Conservation (phyloP, 37 sponge, comb jelly and placozoan genomes). For the Geodia barretti region DNA sequence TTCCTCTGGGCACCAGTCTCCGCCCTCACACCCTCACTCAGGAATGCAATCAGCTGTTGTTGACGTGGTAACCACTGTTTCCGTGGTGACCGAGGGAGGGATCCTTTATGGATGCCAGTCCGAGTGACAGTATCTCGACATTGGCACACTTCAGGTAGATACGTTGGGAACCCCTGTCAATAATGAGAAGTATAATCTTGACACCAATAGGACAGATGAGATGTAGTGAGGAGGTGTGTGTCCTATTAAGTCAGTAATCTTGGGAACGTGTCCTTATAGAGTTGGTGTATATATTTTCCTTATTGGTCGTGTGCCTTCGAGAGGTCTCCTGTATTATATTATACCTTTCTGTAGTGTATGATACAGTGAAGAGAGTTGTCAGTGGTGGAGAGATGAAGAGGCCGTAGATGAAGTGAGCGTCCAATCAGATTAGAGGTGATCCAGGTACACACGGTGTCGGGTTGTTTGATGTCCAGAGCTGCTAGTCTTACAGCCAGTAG, state of each 20-base stretch:
- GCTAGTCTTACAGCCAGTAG: constrained; percentile 42
- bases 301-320: too few species aligned
- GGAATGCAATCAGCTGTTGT: constrained; percentile 1
- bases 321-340: too few species aligned
- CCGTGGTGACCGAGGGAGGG: constrained; percentile 3
- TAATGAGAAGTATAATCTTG: too few species aligned
- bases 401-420: constrained; percentile 22
- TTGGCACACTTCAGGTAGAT: constrained; percentile 56
- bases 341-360: constrained; percentile 5
- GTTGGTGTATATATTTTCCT: too few species aligned
- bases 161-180: too few species aligned
- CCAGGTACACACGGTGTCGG: constrained; percentile 5
- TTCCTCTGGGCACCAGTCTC: constrained; percentile 33
- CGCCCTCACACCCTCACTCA: constrained; percentile 1
- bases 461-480: constrained; percentile 28
- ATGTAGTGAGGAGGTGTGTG: too few species aligned
- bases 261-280: too few species aligned
- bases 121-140: constrained; percentile 22
- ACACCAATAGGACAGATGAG: too few species aligned
- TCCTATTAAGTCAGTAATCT: too few species aligned
- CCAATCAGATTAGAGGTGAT: constrained; percentile 9
- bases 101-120: constrained; percentile 37
- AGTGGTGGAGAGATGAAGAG: constrained; percentile 4
- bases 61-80: too few species aligned
- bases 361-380: constrained; percentile 22